Base-by-base conservation (phyloP, 92 coral and sea anemone species). In the Chrysogorgia sp. region DNA sequence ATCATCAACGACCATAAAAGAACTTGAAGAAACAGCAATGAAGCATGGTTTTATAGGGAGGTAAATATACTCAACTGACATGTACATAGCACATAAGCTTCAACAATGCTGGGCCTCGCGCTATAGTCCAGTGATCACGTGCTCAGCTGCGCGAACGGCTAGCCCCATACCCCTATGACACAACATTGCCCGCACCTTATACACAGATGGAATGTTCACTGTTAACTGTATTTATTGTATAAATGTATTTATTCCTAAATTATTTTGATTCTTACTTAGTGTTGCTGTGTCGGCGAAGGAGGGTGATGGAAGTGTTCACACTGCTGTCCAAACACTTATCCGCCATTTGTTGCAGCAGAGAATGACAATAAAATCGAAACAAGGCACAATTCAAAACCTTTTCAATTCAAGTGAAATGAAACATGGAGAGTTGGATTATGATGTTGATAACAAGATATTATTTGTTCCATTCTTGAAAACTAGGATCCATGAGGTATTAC, bases 211-310 rank as follows among this genome's bases (percentile, higher is more conserved):
- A n/a, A n/a, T n/a, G n/a, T n/a, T n/a, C n/a, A n/a, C n/a, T n/a
- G n/a, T n/a, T n/a, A n/a, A n/a, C n/a, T n/a, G n/a, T n/a, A n/a
- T n/a, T n/a, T n/a, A n/a, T n/a, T n/a, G n/a, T n/a, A n/a, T n/a
- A n/a, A n/a, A n/a, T n/a, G n/a, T n/a, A n/a, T n/a, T n/a, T n/a
- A n/a, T n/a, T n/a, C n/a, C n/a, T n/a, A n/a, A n/a, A n/a, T n/a
- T n/a, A n/a, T n/a, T 37, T 5, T 37, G 15, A 20, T 4, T 22
- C 15, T 43, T 30, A 28, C 30, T 35, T 66, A 94, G 98, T 87
- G 98, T 94, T 10, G 85, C 94, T 34, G 98, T 94, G 32, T 94
- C 98, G 19, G 98, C 98, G 34, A 94, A 94, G 66, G 98, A 91
- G 74, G 90, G 97, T 62, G 98, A 94, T 34, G 93, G 92, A 14